These are phyloP conservation scores for Caenorhabditis wallacei DNA, from an alignment of 2,888 invertebrate species.

Conservation along the genomic window DNA sequence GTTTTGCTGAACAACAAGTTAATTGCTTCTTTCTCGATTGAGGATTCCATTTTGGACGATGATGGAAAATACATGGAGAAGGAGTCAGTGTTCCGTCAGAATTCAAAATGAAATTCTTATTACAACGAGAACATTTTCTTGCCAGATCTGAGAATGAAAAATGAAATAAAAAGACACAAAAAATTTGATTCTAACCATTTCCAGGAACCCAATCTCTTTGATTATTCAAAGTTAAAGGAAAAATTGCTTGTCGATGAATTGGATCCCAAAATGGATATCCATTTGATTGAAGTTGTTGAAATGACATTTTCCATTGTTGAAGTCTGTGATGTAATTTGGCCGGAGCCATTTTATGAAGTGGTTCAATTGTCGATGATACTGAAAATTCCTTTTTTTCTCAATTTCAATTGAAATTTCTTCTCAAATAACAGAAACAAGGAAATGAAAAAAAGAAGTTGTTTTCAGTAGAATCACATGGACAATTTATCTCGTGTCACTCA, in stretches of 20 bases:
- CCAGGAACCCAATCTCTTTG: not conserved
- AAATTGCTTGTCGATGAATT: not conserved
- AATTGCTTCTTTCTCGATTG: not conserved
- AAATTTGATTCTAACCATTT: conserved; percentile 11
- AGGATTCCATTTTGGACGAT: conserved; percentile 9
- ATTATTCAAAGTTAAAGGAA: conserved; percentile 14
- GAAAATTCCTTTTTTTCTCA: conserved; percentile 15
- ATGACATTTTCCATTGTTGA: not conserved
- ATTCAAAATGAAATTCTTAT: not conserved
- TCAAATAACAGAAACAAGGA: conserved; percentile 5
- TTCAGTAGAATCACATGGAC: conserved; percentile 11
- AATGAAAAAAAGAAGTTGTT: conserved; percentile 1
- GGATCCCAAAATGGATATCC: conserved; percentile 27
- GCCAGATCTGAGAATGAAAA: not conserved
- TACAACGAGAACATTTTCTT: conserved; percentile 28
- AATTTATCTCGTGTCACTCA: conserved; percentile 17
- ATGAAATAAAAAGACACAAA: not conserved
- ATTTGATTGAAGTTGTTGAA: not conserved
- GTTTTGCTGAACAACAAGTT: conserved; percentile 6
- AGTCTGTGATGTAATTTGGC: conserved; percentile 2
- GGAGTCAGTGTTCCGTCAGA: conserved; percentile 6
- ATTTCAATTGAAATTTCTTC: not conserved
- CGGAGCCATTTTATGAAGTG: conserved; percentile 35
- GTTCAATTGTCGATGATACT: not conserved
- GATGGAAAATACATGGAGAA: not conserved